Conservation (phyloP, 2,888 invertebrate genomes). For the Seira ritae region DNA sequence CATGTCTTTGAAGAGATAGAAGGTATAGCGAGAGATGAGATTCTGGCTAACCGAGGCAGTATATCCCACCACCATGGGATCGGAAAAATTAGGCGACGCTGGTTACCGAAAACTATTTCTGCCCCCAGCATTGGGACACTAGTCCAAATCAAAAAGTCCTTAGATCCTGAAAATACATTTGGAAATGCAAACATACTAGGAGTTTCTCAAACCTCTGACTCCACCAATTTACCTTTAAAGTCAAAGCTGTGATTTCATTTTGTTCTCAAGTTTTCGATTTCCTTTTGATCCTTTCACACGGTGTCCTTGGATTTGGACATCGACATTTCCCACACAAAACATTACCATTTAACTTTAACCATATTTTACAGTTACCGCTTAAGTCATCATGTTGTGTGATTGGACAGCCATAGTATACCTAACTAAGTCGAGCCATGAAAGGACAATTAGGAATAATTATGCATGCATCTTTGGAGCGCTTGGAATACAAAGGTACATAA, state of each 20-base stretch:
- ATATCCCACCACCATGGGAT: slow-evolving; percentile 98
- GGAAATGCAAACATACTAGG: slow-evolving; percentile 87
- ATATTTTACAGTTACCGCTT: too few species aligned
- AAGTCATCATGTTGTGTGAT: too few species aligned
- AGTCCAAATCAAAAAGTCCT: slow-evolving; percentile 87
- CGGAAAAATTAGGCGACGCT: slow-evolving; percentile 91
- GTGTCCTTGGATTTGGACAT: too few species aligned
- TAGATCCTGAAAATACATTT: slow-evolving; percentile 97
- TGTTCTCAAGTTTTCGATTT: too few species aligned
- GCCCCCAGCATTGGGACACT: slow-evolving; percentile 86
- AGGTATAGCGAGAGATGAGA: slow-evolving; percentile 91
- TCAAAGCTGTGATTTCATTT: slow-evolving; percentile 60
- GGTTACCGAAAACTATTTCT: slow-evolving; percentile 91
- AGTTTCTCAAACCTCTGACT: slow-evolving; percentile 8
- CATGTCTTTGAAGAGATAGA: slow-evolving; percentile 91
- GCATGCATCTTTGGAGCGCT: too few species aligned
- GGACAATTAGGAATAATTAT: too few species aligned
- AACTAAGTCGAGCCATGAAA: too few species aligned
- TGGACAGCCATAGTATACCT: too few species aligned
- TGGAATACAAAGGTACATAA: too few species aligned
- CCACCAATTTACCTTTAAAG: slow-evolving; percentile 29
- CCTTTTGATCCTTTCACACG: too few species aligned
- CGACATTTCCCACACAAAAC: too few species aligned
- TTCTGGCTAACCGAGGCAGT: slow-evolving; percentile 92
- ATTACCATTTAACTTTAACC: too few species aligned